A percentile compares a stretch with the other conserved stretches of the same genome.
These are phyloP conservation scores for Lasioglossum oenotherae DNA, from an alignment of 2,888 invertebrate species.

Conservation along the genomic window DNA sequence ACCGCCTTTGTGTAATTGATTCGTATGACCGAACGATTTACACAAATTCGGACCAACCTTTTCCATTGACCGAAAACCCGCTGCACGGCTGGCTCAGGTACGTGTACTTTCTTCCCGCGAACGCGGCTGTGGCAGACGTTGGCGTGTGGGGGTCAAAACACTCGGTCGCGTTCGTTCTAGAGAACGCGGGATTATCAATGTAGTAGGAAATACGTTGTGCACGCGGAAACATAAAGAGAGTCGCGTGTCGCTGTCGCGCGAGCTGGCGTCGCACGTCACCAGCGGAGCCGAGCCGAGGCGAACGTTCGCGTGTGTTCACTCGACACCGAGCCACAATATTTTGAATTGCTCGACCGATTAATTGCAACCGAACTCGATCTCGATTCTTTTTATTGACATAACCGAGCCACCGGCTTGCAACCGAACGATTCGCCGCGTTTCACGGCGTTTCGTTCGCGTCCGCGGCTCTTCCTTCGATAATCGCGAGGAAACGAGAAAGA, in stretches of 20 bases:
- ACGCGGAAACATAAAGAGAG: constrained; percentile 61
- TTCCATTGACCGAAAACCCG: constrained; percentile 81
- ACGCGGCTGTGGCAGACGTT: constrained; percentile 32
- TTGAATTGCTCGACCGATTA: constrained; percentile 41
- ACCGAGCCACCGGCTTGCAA: background rate
- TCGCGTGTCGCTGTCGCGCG: constrained; percentile 59
- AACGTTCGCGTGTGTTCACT: constrained; percentile 41
- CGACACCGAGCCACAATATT: constrained; percentile 29
- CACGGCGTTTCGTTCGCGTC: constrained; percentile 8
- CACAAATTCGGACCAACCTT: constrained; percentile 85
- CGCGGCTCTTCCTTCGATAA: background rate
- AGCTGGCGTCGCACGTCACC: constrained; percentile 61
- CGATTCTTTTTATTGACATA: background rate
- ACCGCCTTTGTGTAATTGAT: constrained; percentile 84
- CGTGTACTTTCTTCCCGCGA: constrained; percentile 71
- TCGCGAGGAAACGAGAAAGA: background rate
- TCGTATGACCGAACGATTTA: constrained; percentile 85
- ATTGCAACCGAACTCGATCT: constrained; percentile 7
- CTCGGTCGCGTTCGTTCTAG: constrained; percentile 28
- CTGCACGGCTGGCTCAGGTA: constrained; percentile 82
- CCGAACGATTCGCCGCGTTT: constrained; percentile 12
- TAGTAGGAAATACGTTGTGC: constrained; percentile 56
- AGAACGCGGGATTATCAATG: constrained; percentile 60
- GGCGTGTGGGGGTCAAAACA: constrained; percentile 54
- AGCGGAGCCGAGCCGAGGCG: constrained; percentile 9